Evolutionary conservation across 2,113 vertebrate genomes (phyloP).

Genomic region (Dolichotis patagonum): DNA sequence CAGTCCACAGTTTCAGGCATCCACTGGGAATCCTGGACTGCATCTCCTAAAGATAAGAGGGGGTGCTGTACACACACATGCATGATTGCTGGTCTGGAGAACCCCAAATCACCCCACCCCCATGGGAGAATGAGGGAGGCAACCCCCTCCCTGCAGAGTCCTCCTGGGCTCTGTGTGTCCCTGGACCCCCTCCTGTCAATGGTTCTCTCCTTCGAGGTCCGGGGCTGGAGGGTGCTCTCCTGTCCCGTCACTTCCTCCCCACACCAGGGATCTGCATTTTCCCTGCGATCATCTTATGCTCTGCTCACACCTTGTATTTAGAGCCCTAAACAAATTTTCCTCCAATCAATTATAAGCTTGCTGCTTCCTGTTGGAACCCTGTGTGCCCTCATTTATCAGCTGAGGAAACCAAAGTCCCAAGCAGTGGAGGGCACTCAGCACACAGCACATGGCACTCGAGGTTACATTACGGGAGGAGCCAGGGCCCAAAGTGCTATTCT

Average conservation of each 20-base stretch:
- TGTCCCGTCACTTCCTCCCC: too few relatives aligned
- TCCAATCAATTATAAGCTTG: not conserved
- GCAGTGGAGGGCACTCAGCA: not conserved
- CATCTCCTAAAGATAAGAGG: not conserved
- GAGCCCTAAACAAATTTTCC: too few relatives aligned
- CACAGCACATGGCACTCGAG: too few relatives aligned
- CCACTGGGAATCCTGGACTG: not conserved
- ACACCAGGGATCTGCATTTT: fast-evolving
- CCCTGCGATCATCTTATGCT: not conserved
- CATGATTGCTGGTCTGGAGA: not conserved
- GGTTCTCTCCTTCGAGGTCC: not conserved
- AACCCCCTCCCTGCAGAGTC: not conserved
- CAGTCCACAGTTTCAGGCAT: not conserved
- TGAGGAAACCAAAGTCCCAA: not conserved
- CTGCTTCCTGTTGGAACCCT: not conserved
- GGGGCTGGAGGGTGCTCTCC: too few relatives aligned
- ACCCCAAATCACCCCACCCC: too few relatives aligned
- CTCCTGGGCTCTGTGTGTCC: not conserved
- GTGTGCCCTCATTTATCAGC: not conserved
- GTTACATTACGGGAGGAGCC: not conserved
- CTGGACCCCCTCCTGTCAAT: too few relatives aligned
- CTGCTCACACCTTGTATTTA: not conserved
- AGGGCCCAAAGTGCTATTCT: fast-evolving
- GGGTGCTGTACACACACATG: not conserved
- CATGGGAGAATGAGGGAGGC: not conserved